Evolutionary conservation across 92 coral and sea anemone species (phyloP).

Genomic region (Epizoanthus illoricatus): DNA sequence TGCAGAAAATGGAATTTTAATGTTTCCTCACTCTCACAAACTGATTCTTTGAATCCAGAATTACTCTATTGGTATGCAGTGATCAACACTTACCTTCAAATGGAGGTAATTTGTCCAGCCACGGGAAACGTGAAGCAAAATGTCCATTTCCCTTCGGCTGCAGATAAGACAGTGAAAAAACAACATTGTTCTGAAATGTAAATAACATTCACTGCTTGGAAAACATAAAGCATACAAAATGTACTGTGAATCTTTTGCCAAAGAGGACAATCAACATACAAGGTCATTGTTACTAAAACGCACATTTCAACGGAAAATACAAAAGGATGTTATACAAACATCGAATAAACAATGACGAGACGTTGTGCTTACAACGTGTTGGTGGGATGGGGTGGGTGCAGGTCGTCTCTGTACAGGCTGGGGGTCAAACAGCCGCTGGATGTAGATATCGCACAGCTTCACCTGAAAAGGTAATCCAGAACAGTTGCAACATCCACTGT

Average conservation of each 20-base stretch:
- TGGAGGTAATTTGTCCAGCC: constrained; percentile 86
- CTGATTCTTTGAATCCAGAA: no score
- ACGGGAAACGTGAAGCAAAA: constrained; percentile 70
- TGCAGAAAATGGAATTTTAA: no score
- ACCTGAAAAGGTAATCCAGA: constrained; percentile 17
- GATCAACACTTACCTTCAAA: constrained; percentile 65
- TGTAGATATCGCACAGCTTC: constrained; percentile 43
- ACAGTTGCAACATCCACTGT: no score
- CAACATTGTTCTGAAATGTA: background rate
- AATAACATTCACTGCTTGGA: no score
- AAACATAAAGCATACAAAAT: no score
- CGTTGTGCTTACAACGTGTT: constrained; percentile 60
- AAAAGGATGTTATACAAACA: no score
- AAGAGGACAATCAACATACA: no score
- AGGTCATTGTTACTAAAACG: no score
- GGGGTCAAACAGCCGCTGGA: constrained; percentile 32
- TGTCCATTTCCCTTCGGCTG: constrained; percentile 91
- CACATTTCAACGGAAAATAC: no score
- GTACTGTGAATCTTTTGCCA: no score
- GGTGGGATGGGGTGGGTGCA: constrained; percentile 49
- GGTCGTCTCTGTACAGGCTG: constrained; percentile 31
- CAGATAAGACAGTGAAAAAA: constrained; percentile 5
- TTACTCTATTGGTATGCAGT: no score
- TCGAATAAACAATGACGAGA: background rate
- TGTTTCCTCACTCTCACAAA: no score